Evolutionary conservation across 2,113 vertebrate genomes (phyloP).

Genomic region (Mesoclemmys tuberculata): DNA sequence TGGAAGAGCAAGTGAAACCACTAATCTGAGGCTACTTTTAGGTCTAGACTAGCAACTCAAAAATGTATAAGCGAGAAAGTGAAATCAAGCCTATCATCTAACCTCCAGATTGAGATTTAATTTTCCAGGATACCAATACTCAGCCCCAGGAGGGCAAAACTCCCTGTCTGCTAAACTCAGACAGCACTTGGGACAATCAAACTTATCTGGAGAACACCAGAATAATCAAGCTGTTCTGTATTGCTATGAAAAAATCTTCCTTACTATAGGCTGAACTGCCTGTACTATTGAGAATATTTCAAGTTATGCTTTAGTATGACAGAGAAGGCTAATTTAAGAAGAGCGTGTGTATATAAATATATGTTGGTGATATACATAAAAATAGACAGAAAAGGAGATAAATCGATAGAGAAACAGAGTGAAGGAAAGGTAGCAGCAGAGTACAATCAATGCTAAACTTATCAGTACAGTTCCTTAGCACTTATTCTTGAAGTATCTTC

Average conservation of each 20-base stretch:
- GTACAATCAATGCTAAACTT: not conserved
- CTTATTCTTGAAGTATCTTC: not conserved
- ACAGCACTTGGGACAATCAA: not conserved
- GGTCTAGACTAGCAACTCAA: not conserved
- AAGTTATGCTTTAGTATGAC: not conserved
- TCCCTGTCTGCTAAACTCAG: rapidly evolving
- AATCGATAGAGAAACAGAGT: not conserved
- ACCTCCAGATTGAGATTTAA: not conserved
- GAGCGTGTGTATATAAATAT: not conserved
- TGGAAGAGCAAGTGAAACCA: rapidly evolving
- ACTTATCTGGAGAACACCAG: not conserved
- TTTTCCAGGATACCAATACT: not conserved
- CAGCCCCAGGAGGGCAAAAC: rapidly evolving
- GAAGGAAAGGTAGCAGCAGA: not conserved
- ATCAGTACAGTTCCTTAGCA: not conserved
- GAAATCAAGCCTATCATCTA: not conserved
- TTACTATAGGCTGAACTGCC: not conserved
- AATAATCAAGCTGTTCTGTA: not conserved
- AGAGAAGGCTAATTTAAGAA: not conserved
- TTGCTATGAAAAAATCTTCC: not conserved
- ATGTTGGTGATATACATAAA: not conserved
- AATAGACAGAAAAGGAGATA: not conserved
- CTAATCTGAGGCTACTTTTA: not conserved
- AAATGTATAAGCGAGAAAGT: not conserved
- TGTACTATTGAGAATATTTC: not conserved